Conservation (phyloP, 2,797 vertebrate genomes). For the Helostoma temminkii region DNA sequence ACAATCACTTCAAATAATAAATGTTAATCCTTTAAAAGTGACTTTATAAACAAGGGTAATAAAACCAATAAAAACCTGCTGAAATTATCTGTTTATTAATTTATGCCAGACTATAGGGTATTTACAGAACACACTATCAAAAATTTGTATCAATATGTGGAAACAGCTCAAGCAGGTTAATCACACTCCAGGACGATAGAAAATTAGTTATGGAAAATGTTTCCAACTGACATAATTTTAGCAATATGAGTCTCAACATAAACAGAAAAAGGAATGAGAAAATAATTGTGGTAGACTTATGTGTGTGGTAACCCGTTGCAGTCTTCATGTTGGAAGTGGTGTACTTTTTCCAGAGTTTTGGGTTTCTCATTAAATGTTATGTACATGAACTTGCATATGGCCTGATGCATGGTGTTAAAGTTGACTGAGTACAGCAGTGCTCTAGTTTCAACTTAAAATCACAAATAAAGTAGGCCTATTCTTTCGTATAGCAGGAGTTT, state of each 20-base stretch:
- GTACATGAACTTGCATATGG: conserved; percentile 60
- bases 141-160: conserved; percentile 22
- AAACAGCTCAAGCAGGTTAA: conserved; percentile 41
- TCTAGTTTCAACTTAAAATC: conserved; percentile 41
- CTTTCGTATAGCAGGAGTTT: conserved; percentile 26
- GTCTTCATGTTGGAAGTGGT: conserved; percentile 65
- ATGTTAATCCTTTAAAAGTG: conserved; percentile 24
- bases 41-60: conserved; percentile 35
- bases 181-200: conserved; percentile 57
- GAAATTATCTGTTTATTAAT: conserved; percentile 7
- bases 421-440: conserved; percentile 35
- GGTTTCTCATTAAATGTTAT: conserved; percentile 72
- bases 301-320: conserved; percentile 73
- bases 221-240: conserved; percentile 77
- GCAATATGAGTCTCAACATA: conserved; percentile 76
- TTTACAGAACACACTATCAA: conserved; percentile 24
- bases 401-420: conserved; percentile 34
- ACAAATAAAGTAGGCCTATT: conserved; percentile 44
- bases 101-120: conserved; percentile 11
- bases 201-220: conserved; percentile 65
- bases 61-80: conserved; percentile 20
- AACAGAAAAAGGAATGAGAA: conserved; percentile 79
- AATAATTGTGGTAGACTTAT: conserved; percentile 76
- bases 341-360: conserved; percentile 76
- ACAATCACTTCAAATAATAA: conserved; percentile 49